These are phyloP conservation scores for Drosophila eugracilis DNA, from an alignment of 1,140 invertebrate species.

Conservation along the genomic window DNA sequence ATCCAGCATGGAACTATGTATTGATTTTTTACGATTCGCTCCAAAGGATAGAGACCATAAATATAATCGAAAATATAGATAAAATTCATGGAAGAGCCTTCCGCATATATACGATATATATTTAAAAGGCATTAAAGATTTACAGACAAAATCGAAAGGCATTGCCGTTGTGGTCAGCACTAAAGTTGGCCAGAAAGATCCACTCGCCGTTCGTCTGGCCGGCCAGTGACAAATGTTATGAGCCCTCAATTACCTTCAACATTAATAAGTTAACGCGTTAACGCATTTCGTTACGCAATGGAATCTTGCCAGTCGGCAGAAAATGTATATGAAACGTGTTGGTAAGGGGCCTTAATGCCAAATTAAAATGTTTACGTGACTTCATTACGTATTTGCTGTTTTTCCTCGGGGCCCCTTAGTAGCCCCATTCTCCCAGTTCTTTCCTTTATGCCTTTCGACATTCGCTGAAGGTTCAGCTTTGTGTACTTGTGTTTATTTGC, in stretches of 20 bases:
- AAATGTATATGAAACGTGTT: conserved; percentile 32
- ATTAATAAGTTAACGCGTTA: conserved; percentile 49
- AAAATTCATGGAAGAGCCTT: conserved; percentile 9
- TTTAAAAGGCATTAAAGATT: conserved; percentile 47
- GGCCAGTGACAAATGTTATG: conserved; percentile 47
- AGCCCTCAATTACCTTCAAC: conserved; percentile 41
- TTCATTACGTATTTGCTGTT: conserved; percentile 66
- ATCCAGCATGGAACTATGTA: conserved; percentile 9
- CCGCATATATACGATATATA: conserved; percentile 24
- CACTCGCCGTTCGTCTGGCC: background rate
- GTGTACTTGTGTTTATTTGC: conserved; percentile 23
- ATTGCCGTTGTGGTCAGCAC: conserved; percentile 8
- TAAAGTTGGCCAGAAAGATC: conserved; percentile 3
- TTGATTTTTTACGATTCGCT: conserved; percentile 5
- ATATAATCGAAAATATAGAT: conserved; percentile 31
- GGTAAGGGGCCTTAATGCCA: conserved; percentile 59
- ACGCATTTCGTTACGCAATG: conserved; percentile 48
- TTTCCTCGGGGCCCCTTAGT: conserved; percentile 3
- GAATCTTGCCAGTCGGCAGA: conserved; percentile 20
- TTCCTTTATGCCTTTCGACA: conserved; percentile 5
- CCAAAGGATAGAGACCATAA: conserved; percentile 15
- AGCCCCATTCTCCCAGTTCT: conserved; percentile 4
- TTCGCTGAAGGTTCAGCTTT: conserved; percentile 1
- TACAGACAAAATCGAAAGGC: conserved; percentile 12
- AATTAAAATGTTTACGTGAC: conserved; percentile 82